Evolutionary conservation across 2,113 vertebrate species (phyloP), one percentile per base, ranked within the genome.

Genomic region (Clarias batrachus): DNA sequence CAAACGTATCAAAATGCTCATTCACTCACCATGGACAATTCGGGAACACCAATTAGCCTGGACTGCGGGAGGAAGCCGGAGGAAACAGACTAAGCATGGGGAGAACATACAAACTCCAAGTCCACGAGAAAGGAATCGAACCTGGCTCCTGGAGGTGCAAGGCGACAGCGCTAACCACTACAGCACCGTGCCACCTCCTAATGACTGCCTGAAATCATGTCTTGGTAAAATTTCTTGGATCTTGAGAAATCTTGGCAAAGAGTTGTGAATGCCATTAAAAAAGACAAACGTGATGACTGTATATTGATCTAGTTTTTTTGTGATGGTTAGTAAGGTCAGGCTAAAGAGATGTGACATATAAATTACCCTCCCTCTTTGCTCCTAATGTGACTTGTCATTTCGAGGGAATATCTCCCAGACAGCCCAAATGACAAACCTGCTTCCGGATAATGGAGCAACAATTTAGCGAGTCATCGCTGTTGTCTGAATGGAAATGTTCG

Each of bases 271-370:
- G 90, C 92, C 90, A 93, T 94, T 95, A 94, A 95, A 93, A 48
- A 94, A 94, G 92, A 94, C 93, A 93, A 94, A 94, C 94, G 91
- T 93, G 93, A 95, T 95, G 1, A 37, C 33, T 37, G 33, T 93
- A 91, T 91, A 93, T 48, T 48, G 48, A 48, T 8, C 48, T 48
- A 48, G 33, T 8, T 48, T 48, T 48, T 93, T 92, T 94, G 92
- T 87, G 89, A 93, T 91, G 91, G 91, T 94, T 91, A 92, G 89
- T 27, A 91, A 92, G 93, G 91, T 93, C 73, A 86, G 87, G 90
- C 93, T 95, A 94, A 95, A 94, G 90, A 91, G 93, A 94, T 93
- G 91, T 94, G 95, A 95, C 94, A 95, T 89, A 73, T 91, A 93
- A 94, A 95, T 95, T 93, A 94, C 93, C 94, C 93, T 92, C 89